phyloP scores from a whole-genome alignment of 1,140 invertebrate species.

The Frieseomelitta varia region DNA sequence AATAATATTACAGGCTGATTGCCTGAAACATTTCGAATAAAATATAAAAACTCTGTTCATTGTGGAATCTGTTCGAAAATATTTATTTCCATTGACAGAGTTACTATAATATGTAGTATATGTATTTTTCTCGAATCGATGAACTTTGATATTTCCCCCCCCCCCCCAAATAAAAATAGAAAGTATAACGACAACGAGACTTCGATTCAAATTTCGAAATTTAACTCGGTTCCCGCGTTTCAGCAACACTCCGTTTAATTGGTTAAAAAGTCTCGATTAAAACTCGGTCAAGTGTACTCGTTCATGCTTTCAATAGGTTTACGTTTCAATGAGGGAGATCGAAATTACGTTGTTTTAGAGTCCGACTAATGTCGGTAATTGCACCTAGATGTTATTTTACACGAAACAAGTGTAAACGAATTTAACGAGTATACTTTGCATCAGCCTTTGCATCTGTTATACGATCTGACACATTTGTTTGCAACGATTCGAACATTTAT shows the following conservation, averaged over 20 bases:
- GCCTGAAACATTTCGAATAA: too few species aligned
- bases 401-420: too few species aligned
- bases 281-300: slow-evolving; percentile 13
- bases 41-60: neutral
- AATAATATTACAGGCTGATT: too few species aligned
- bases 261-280: neutral
- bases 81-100: neutral
- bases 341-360: neutral
- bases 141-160: neutral
- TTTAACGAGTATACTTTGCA: neutral
- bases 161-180: too few species aligned
- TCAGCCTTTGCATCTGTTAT: neutral
- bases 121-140: neutral
- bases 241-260: neutral
- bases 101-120: neutral
- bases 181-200: neutral
- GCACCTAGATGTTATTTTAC: accelerated
- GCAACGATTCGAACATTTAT: too few species aligned
- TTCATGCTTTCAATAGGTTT: slow-evolving; percentile 2
- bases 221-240: neutral
- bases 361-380: neutral
- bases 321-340: neutral
- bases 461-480: too few species aligned
- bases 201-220: neutral
- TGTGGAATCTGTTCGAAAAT: neutral